Percentiles rank a stretch among this genome's conserved stretches.
These are phyloP conservation scores for Oncorhynchus nerka DNA, from an alignment of 2,113 vertebrate species.

Conservation along the genomic window DNA sequence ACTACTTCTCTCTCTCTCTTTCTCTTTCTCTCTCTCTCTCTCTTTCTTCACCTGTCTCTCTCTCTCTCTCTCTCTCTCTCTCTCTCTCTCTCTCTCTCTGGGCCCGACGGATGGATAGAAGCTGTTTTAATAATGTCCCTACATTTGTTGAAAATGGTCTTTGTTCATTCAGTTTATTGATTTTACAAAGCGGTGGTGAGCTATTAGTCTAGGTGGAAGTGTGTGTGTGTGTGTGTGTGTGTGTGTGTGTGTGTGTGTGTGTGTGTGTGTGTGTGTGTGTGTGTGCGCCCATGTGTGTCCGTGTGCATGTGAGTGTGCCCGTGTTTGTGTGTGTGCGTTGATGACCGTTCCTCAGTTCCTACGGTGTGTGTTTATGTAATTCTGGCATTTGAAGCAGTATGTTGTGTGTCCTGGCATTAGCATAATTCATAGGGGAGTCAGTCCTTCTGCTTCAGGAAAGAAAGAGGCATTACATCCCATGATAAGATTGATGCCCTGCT, in stretches of 20 bases:
- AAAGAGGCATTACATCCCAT: constrained; percentile 55
- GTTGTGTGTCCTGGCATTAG: constrained; percentile 66
- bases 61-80: background rate
- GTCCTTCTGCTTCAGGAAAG: constrained; percentile 53
- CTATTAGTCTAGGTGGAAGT: constrained; percentile 32
- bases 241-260: background rate
- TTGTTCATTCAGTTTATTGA: constrained; percentile 53
- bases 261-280: constrained; percentile 25
- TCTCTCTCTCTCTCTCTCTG: background rate
- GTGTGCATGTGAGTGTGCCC: too few species aligned
- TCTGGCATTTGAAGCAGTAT: constrained; percentile 72
- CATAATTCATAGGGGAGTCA: constrained; percentile 61
- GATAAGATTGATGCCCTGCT: constrained; percentile 54
- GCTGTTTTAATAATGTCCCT: constrained; percentile 32
- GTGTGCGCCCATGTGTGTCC: too few species aligned
- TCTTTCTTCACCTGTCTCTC: background rate
- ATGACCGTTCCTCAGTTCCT: constrained; percentile 34
- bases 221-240: background rate
- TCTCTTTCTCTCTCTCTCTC: background rate
- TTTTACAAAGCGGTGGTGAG: constrained; percentile 62
- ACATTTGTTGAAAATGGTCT: constrained; percentile 37
- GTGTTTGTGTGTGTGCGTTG: background rate
- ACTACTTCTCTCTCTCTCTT: too few species aligned
- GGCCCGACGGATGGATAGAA: constrained; percentile 8
- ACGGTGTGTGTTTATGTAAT: constrained; percentile 60